Evolutionary conservation across 2,797 vertebrate genomes (phyloP).

Genomic region (Bradypus variegatus): DNA sequence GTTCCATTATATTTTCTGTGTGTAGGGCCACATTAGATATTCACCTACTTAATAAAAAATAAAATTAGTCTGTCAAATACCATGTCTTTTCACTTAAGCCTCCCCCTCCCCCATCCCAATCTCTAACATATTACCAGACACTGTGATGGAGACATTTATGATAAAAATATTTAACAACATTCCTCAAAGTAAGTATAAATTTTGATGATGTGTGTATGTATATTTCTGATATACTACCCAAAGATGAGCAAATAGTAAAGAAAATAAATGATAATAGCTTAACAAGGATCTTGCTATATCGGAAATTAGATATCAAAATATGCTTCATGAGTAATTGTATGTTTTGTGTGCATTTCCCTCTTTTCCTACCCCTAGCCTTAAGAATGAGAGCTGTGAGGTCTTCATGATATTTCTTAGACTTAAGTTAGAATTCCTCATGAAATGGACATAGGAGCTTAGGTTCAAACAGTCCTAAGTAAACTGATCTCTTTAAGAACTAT

Average conservation of each 20-base stretch:
- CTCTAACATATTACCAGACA: neutral
- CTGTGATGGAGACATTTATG: neutral
- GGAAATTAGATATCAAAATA: neutral
- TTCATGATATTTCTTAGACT: neutral
- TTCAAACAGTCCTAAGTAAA: neutral
- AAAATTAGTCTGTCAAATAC: neutral
- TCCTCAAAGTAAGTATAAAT: neutral
- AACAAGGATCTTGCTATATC: neutral
- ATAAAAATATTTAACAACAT: slow-evolving; percentile 22
- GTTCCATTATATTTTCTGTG: neutral
- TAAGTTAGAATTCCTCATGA: neutral
- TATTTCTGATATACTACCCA: neutral
- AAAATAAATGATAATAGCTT: neutral
- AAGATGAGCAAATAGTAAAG: neutral
- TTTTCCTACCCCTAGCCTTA: neutral
- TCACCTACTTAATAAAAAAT: slow-evolving; percentile 12
- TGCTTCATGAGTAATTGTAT: neutral
- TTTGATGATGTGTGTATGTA: neutral
- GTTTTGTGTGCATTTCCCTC: neutral
- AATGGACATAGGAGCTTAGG: neutral
- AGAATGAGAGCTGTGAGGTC: neutral
- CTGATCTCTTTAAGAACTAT: neutral
- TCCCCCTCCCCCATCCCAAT: neutral
- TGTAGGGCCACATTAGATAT: neutral
- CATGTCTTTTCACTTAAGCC: neutral